Percentiles rank a stretch among this genome's conserved stretches.
Conservation (phyloP, 2,888 invertebrate genomes). For the Phortica magna region DNA sequence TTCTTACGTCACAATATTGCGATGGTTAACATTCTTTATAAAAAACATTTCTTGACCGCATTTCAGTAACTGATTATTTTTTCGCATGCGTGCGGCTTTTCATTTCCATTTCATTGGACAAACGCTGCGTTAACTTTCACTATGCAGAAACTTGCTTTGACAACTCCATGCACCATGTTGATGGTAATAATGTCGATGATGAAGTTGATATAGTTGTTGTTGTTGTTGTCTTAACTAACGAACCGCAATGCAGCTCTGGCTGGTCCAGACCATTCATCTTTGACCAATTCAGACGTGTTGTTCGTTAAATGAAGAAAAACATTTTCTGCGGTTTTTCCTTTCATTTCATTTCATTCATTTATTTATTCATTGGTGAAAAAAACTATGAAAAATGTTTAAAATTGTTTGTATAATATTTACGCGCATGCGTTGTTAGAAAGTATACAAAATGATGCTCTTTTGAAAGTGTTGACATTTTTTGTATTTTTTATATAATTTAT, state of each 20-base stretch:
- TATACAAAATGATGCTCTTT: constrained; percentile 1
- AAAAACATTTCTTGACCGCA: not conserved
- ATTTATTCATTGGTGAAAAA: not conserved
- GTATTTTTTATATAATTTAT: not conserved
- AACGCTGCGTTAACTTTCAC: constrained; percentile 23
- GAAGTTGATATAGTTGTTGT: not conserved
- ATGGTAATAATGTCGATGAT: not conserved
- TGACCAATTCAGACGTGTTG: constrained; percentile 13
- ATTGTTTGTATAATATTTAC: constrained; percentile 2
- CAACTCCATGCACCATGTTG: not conserved
- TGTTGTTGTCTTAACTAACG: not conserved
- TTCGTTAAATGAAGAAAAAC: not conserved
- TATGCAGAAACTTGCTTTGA: not conserved
- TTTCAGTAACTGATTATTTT: not conserved
- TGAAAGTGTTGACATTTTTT: constrained; percentile 27
- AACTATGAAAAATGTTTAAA: not conserved
- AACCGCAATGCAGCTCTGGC: not conserved
- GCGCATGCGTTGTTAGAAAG: constrained; percentile 7
- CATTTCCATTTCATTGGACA: not conserved
- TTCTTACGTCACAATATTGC: too few relatives aligned
- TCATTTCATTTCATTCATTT: too few relatives aligned
- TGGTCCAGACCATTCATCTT: constrained; percentile 12
- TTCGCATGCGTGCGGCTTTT: not conserved
- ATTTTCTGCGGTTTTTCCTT: constrained; percentile 15
- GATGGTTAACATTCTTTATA: too few relatives aligned